phyloP scores from a whole-genome alignment of 2,797 vertebrate genomes.

The Orientallactaga sibirica region DNA sequence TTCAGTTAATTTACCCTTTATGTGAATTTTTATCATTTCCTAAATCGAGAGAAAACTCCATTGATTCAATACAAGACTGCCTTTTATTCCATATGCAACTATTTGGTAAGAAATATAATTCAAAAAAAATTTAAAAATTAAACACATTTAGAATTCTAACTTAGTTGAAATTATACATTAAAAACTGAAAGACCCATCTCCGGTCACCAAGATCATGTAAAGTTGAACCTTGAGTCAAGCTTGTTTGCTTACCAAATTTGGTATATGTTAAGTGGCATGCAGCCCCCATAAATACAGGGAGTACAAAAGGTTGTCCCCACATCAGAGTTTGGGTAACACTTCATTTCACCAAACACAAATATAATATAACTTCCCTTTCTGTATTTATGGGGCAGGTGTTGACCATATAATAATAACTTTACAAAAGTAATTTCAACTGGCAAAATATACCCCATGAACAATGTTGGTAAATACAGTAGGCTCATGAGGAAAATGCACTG shows the following conservation, averaged over 20 bases:
- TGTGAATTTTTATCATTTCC: neutral
- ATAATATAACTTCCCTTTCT: conserved; percentile 87
- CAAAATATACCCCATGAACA: conserved; percentile 84
- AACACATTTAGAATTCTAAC: conserved; percentile 67
- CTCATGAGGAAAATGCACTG: conserved; percentile 63
- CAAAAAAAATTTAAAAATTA: conserved; percentile 5
- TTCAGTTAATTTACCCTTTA: neutral
- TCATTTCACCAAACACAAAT: conserved; percentile 87
- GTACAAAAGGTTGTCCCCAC: conserved; percentile 82
- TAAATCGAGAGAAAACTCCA: neutral
- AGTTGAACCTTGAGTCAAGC: conserved; percentile 82
- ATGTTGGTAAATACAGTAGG: conserved; percentile 79
- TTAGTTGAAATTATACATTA: conserved; percentile 69
- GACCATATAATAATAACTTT: conserved; percentile 88
- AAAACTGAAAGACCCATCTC: conserved; percentile 66
- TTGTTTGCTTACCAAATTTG: conserved; percentile 76
- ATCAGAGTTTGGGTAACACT: conserved; percentile 86
- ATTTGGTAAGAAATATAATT: conserved; percentile 36
- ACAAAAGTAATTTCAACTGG: conserved; percentile 85
- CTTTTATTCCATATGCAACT: neutral
- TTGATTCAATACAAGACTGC: neutral
- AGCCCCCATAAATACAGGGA: conserved; percentile 86
- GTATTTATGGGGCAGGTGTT: conserved; percentile 87
- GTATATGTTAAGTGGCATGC: conserved; percentile 74
- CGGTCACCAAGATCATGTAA: conserved; percentile 73